phyloP scores from a whole-genome alignment of 2,797 vertebrate species.

The Xiphorhynchus erythropygius region DNA sequence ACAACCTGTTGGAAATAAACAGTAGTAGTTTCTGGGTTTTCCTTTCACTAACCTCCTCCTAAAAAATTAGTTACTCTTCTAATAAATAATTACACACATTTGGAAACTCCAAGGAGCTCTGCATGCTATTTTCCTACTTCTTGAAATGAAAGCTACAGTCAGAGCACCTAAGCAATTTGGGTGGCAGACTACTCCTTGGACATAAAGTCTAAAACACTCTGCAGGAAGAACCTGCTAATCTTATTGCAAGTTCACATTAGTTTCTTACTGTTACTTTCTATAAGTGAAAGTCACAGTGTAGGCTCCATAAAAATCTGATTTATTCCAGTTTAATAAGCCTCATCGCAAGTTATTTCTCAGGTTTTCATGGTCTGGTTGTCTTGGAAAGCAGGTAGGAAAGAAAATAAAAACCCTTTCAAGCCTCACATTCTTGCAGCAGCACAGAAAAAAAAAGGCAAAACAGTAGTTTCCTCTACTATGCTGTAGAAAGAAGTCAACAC shows the following conservation, averaged over 20 bases:
- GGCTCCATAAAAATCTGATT: constrained; percentile 52
- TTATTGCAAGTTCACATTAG: not conserved
- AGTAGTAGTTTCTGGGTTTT: not conserved
- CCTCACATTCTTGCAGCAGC: not conserved
- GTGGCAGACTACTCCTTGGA: not conserved
- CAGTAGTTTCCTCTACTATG: not conserved
- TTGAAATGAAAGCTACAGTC: not conserved
- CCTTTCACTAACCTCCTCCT: not conserved
- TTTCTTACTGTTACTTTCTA: constrained; percentile 41
- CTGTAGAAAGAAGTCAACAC: not conserved
- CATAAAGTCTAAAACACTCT: not conserved
- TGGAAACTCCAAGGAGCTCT: not conserved
- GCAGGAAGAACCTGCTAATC: not conserved
- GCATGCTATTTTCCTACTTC: not conserved
- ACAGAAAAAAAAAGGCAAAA: not conserved
- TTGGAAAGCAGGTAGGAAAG: not conserved
- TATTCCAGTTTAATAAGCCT: constrained; percentile 2
- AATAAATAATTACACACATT: not conserved
- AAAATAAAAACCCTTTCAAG: not conserved
- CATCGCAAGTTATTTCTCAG: not conserved
- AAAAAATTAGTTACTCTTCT: not conserved
- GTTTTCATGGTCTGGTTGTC: constrained; percentile 1
- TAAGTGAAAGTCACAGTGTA: not conserved
- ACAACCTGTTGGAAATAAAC: not conserved
- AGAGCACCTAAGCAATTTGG: not conserved